These are phyloP conservation scores for Pomacea maculata DNA, from an alignment of 1,140 invertebrate species.

Conservation along the genomic window DNA sequence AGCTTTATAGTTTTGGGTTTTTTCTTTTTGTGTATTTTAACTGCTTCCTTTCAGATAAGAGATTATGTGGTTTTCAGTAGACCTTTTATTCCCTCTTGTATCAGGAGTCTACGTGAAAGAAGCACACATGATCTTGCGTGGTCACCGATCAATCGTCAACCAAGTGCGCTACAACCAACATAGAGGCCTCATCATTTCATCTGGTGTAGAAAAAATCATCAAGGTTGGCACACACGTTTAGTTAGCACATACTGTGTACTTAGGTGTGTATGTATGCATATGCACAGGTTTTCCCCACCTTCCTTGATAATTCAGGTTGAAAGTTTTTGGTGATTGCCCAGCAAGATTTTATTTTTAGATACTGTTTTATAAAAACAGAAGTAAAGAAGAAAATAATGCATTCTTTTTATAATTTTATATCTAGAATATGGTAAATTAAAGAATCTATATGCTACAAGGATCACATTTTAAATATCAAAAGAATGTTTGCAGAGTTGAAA, in stretches of 20 bases:
- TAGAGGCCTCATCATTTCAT: slow-evolving; percentile 88
- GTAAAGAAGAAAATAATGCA: not conserved
- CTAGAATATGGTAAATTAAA: too few relatives aligned
- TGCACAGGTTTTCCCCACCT: not conserved
- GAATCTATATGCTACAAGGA: too few relatives aligned
- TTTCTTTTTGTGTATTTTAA: not conserved
- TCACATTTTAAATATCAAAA: too few relatives aligned
- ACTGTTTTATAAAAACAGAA: not conserved
- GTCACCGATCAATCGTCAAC: slow-evolving; percentile 95
- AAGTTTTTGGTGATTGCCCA: not conserved
- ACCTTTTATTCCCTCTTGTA: slow-evolving; percentile 15
- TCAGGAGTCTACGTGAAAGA: slow-evolving; percentile 69
- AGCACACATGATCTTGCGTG: slow-evolving; percentile 84
- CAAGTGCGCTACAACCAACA: slow-evolving; percentile 90
- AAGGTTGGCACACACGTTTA: slow-evolving; percentile 71
- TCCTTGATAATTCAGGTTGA: too few relatives aligned
- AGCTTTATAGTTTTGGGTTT: too few relatives aligned
- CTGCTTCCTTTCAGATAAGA: not conserved
- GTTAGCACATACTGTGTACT: not conserved
- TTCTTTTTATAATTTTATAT: not conserved
- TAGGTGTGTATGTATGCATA: not conserved
- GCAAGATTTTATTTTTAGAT: not conserved
- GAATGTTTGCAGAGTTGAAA: too few relatives aligned
- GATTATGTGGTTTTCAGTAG: not conserved
- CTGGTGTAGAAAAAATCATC: slow-evolving; percentile 94